Conservation (phyloP, 2,888 invertebrate genomes). For the Euzetes globulus region DNA sequence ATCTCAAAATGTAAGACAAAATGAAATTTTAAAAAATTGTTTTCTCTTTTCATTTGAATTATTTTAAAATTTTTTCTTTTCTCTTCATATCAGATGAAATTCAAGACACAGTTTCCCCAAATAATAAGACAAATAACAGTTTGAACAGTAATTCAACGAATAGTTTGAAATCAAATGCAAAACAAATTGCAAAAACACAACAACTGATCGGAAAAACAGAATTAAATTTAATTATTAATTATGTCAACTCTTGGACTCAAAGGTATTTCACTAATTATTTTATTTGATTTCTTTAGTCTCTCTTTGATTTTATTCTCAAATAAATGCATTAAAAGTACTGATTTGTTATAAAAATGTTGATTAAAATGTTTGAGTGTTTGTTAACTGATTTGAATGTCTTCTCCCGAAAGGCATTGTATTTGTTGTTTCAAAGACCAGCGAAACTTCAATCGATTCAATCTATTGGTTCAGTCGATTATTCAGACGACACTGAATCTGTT, state of each 20-base stretch:
- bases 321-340: too few relatives aligned
- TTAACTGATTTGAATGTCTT: conserved; percentile 62
- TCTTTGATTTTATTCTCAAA: too few relatives aligned
- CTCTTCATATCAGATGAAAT: conserved; percentile 39
- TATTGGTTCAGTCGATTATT: conserved; percentile 77
- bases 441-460: conserved; percentile 82
- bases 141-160: conserved; percentile 36
- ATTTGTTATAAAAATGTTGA: too few relatives aligned
- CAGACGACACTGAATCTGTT: conserved; percentile 73
- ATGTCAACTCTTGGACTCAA: conserved; percentile 42
- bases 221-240: conserved; percentile 40
- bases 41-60: conserved; percentile 11
- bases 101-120: conserved; percentile 23
- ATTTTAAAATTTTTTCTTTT: conserved; percentile 27
- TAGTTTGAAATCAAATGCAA: conserved; percentile 36
- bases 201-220: conserved; percentile 40
- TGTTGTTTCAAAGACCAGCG: conserved; percentile 86
- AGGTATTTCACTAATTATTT: conserved; percentile 43
- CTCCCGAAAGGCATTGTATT: conserved; percentile 81
- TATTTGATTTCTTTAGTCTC: too few relatives aligned
- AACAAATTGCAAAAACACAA: background rate
- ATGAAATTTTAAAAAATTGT: conserved; percentile 22
- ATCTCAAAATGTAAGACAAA: conserved; percentile 67
- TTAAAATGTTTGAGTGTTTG: too few relatives aligned
- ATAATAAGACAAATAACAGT: conserved; percentile 17